Percentiles rank a stretch among this genome's conserved stretches.
phyloP scores from a whole-genome alignment of 2,113 vertebrate species.

The Lepisosteus osseus region DNA sequence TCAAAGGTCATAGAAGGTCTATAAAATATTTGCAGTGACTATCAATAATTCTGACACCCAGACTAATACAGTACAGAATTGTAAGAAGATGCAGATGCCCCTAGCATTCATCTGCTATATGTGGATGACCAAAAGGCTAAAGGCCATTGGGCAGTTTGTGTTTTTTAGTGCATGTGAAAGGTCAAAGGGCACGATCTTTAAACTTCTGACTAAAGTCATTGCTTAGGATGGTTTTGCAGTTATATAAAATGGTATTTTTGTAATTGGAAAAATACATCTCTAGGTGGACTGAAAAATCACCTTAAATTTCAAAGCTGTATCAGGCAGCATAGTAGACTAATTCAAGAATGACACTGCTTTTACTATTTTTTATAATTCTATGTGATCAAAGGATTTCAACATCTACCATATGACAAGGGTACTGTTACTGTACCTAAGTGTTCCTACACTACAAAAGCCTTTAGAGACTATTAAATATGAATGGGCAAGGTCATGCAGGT shows the following conservation, averaged over 20 bases:
- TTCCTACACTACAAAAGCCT: conserved; percentile 28
- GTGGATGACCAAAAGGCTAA: conserved; percentile 59
- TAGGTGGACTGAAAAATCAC: too few relatives aligned
- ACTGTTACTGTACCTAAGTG: not conserved
- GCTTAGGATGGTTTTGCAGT: conserved; percentile 56
- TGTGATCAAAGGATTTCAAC: not conserved
- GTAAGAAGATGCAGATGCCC: conserved; percentile 37
- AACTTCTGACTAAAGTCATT: conserved; percentile 65
- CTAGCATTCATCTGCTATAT: conserved; percentile 35
- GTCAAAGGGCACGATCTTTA: conserved; percentile 67
- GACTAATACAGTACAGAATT: conserved; percentile 65
- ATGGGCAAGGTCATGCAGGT: conserved; percentile 59
- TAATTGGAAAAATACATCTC: not conserved
- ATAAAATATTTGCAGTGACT: conserved; percentile 64
- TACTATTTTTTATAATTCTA: too few relatives aligned
- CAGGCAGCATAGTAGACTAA: too few relatives aligned
- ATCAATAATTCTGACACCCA: conserved; percentile 69
- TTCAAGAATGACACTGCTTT: too few relatives aligned
- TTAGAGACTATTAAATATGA: conserved; percentile 63
- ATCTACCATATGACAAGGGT: not conserved
- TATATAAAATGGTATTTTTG: conserved; percentile 34
- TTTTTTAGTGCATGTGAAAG: conserved; percentile 65
- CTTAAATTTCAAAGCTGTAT: too few relatives aligned
- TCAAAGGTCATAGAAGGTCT: conserved; percentile 65
- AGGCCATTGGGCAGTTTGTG: conserved; percentile 61